These are phyloP conservation scores for Tragelaphus buxtoni DNA, from an alignment of 2,113 vertebrate genomes.

Conservation along the genomic window DNA sequence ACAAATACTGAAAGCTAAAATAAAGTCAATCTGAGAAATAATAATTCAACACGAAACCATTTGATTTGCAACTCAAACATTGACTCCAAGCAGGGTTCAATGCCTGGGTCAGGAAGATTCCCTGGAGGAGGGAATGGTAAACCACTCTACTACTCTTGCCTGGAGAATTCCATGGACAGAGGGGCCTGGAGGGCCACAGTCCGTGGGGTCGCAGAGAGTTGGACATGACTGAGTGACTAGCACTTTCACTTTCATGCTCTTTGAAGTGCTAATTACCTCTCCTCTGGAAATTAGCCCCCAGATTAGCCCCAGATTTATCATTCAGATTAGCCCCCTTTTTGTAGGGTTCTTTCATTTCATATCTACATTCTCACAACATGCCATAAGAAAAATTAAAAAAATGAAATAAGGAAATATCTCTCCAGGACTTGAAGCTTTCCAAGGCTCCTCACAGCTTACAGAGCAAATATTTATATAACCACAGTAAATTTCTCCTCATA, in stretches of 20 bases:
- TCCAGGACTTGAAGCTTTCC: not conserved
- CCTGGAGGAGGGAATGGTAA: not conserved
- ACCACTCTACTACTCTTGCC: not conserved
- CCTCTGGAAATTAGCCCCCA: not conserved
- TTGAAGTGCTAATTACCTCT: not conserved
- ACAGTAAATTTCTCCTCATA: not conserved
- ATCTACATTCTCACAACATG: not conserved
- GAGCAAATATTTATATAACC: not conserved
- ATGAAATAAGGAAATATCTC: not conserved
- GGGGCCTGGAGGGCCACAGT: not conserved
- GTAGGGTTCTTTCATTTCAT: not conserved
- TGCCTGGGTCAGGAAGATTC: not conserved
- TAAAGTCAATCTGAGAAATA: not conserved
- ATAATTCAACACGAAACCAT: not conserved
- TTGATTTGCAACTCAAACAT: not conserved
- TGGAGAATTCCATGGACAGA: not conserved
- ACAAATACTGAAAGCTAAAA: not conserved
- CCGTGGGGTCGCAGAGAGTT: not conserved
- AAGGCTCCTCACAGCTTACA: not conserved
- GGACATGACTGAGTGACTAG: not conserved
- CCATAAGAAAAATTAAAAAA: not conserved
- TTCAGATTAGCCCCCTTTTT: not conserved
- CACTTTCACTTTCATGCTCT: not conserved
- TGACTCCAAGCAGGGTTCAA: not conserved
- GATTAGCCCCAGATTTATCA: not conserved